Base-by-base conservation (phyloP, 2,888 invertebrate species). In the Eupithecia insigniata region DNA sequence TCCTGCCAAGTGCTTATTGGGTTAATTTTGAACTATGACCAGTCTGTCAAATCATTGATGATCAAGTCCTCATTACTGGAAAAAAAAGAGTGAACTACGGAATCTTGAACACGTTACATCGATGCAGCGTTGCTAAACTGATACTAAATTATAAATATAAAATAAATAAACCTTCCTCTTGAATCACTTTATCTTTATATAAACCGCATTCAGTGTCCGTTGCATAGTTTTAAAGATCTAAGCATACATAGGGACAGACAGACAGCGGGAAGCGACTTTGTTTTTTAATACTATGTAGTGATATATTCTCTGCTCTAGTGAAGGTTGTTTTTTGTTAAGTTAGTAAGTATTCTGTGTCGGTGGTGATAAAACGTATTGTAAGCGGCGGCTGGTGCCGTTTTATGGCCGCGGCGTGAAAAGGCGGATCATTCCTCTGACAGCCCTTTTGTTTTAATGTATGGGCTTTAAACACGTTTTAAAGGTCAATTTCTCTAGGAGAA, bases 341-440 rank as follows among this genome's bases (percentile, higher is more conserved):
- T 60, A 18, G 16, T 60, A 30, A 30, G 1, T 67, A 65, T 67
- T 70, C 70, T 73, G 36, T 73, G 68, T 12, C 61, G 46, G 36
- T 26, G 67, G 74, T 66, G 64, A 71, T 74, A 74, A 74, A 74
- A 62, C 69, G 71, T 71, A 71, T 66, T 64, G 55, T 71, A 51
- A 74, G 69, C 71, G 66, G 68, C 70, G 69, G 71, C 71, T 69
- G 66, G 26, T 55, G 60, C 60, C 51, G 65, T 51, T 73, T 73
- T 70, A 73, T 65, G 61, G 55, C 61, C 51, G 26, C 7, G 66
- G 8, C 70, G 66, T 68, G 70, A 43, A 55, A 67, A 70, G 68
- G 69, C 58, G 69, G 67, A 70, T 66, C 66, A 51, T 39, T 73
- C 43, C 68, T 66, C 66, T 36, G 66, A 66, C 67, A 60, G 43